Conservation (phyloP, 2,113 vertebrate genomes). For the Sapayoa aenigma region DNA sequence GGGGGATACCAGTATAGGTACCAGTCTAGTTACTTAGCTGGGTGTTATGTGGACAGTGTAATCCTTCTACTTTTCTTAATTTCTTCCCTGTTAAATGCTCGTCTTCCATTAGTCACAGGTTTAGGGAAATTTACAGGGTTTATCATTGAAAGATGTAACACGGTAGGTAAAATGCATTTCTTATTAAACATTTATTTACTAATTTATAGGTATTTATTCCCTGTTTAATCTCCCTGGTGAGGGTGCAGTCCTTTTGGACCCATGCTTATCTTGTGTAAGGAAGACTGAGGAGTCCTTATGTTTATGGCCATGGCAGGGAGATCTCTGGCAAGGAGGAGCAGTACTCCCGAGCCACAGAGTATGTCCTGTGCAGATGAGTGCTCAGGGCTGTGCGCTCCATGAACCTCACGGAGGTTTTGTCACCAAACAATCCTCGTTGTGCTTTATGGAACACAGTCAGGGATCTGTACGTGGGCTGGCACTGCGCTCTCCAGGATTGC, state of each 20-base stretch:
- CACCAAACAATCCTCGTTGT: background rate
- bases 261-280: background rate
- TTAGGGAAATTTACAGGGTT: background rate
- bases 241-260: background rate
- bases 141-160: background rate
- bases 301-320: background rate
- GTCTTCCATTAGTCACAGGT: background rate
- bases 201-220: background rate
- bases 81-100: background rate
- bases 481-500: background rate
- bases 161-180: background rate
- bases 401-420: background rate
- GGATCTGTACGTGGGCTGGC: too few species aligned
- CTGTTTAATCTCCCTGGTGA: background rate
- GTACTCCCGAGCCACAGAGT: background rate
- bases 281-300: background rate
- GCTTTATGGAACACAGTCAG: background rate
- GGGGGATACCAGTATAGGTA: background rate
- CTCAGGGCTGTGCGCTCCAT: background rate
- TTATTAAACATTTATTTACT: background rate
- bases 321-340: background rate
- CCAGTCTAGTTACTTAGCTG: background rate
- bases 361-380: accelerated
- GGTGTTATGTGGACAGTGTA: background rate
- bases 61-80: background rate